Evolutionary conservation across 2,888 invertebrate genomes (phyloP).

Genomic region (Onchidella celtica): DNA sequence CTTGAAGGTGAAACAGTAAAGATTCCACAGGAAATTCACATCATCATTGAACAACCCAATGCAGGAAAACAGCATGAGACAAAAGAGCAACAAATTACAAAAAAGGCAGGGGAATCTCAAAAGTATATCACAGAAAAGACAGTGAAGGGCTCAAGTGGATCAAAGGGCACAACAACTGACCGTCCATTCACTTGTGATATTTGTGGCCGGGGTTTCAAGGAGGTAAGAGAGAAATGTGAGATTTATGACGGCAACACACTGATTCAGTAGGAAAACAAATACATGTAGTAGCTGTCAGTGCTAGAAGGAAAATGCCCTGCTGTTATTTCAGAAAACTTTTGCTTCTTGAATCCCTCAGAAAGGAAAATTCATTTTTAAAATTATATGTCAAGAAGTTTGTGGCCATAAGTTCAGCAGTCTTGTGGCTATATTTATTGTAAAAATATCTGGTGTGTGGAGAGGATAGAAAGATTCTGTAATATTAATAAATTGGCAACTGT

Average conservation of each 20-base stretch:
- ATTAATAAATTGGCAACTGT: no score
- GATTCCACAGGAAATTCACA: constrained; percentile 32
- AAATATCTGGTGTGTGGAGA: no score
- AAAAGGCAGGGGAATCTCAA: not conserved
- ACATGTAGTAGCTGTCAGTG: no score
- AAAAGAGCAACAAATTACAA: not conserved
- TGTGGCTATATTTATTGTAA: no score
- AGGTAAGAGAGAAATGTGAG: constrained; percentile 63
- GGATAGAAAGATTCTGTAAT: no score
- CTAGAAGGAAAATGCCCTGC: no score
- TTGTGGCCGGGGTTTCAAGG: constrained; percentile 71
- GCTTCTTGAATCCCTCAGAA: no score
- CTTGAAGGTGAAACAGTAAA: not conserved
- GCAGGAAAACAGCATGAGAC: not conserved
- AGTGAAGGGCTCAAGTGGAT: not conserved
- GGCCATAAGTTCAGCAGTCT: no score
- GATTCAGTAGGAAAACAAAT: no score
- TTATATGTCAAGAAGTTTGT: no score
- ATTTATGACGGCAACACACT: not conserved
- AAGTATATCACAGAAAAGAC: not conserved
- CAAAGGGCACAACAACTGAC: constrained; percentile 35
- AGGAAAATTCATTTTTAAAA: no score
- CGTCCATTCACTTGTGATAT: constrained; percentile 64
- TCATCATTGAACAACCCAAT: constrained; percentile 29
- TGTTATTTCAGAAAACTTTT: no score